A percentile compares a stretch with the other conserved stretches of the same genome.
Evolutionary conservation across 1,140 invertebrate genomes (phyloP).

Genomic region (Archivesica marissinica): DNA sequence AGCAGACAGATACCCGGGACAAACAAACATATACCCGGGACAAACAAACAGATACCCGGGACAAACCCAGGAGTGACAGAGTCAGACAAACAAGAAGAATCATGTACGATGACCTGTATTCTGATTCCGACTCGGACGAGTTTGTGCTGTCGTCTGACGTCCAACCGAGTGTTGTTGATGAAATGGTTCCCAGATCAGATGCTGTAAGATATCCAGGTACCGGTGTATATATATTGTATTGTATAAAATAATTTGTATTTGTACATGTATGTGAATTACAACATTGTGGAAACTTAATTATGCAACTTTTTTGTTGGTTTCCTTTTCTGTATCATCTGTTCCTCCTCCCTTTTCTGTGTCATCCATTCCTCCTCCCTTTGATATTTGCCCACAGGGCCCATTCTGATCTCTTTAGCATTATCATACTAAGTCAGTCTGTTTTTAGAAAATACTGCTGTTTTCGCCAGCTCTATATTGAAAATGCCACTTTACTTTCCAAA

Average conservation of each 20-base stretch:
- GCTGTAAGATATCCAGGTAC: neutral
- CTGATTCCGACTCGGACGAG: constrained; percentile 51
- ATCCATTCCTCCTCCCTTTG: too few species aligned
- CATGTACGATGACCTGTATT: constrained; percentile 51
- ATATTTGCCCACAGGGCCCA: too few species aligned
- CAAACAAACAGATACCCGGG: neutral
- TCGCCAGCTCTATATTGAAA: too few species aligned
- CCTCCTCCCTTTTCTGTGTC: too few species aligned
- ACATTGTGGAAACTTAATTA: too few species aligned
- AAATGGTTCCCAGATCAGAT: neutral
- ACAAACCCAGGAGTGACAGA: neutral
- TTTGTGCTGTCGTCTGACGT: constrained; percentile 40
- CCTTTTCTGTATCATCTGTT: too few species aligned
- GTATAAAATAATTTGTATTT: neutral
- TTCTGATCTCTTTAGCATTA: too few species aligned
- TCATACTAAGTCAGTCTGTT: too few species aligned
- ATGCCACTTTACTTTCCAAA: too few species aligned
- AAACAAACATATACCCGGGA: too few species aligned
- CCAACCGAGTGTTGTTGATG: neutral
- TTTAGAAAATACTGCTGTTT: too few species aligned
- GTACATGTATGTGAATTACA: neutral
- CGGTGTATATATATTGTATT: neutral
- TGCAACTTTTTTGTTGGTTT: too few species aligned
- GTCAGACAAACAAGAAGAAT: constrained; percentile 15
- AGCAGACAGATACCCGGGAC: neutral